Percentiles rank a stretch among this genome's conserved stretches.
Evolutionary conservation across 1,140 invertebrate genomes (phyloP).

Genomic region (Lethocerus indicus): DNA sequence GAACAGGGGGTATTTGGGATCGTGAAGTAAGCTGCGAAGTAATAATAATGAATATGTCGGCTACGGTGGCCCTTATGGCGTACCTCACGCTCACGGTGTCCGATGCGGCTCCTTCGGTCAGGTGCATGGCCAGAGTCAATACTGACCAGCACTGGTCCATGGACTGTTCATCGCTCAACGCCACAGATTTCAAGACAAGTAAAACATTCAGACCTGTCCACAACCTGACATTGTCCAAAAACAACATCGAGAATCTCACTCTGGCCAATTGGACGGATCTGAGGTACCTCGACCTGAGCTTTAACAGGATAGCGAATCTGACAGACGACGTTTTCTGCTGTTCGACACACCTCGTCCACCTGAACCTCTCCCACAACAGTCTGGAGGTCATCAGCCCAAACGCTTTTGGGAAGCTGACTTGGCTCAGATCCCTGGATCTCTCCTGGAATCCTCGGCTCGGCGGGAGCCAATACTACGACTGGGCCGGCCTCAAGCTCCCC

Average conservation of each 20-base stretch:
- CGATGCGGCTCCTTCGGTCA: neutral
- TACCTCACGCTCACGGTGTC: too few relatives aligned
- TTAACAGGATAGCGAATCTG: neutral
- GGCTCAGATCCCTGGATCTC: conserved; percentile 6
- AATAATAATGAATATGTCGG: too few relatives aligned
- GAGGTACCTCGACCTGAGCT: neutral
- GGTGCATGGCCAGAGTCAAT: neutral
- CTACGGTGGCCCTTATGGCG: too few relatives aligned
- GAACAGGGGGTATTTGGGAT: too few relatives aligned
- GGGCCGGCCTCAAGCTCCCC: neutral
- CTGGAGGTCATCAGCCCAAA: neutral
- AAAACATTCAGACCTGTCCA: neutral
- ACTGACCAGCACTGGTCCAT: neutral
- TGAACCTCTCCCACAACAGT: conserved; percentile 8
- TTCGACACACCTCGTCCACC: neutral
- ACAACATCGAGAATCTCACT: neutral
- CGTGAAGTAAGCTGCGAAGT: too few relatives aligned
- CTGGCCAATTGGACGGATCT: neutral
- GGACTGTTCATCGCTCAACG: neutral
- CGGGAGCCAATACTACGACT: neutral
- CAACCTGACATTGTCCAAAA: neutral
- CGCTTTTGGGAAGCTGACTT: neutral
- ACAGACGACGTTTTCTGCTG: neutral
- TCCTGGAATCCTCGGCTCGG: conserved; percentile 5
- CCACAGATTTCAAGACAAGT: neutral